A percentile compares a stretch with the other conserved stretches of the same genome.
Conservation (phyloP, 2,888 invertebrate species). For the Pheosia tremula region DNA sequence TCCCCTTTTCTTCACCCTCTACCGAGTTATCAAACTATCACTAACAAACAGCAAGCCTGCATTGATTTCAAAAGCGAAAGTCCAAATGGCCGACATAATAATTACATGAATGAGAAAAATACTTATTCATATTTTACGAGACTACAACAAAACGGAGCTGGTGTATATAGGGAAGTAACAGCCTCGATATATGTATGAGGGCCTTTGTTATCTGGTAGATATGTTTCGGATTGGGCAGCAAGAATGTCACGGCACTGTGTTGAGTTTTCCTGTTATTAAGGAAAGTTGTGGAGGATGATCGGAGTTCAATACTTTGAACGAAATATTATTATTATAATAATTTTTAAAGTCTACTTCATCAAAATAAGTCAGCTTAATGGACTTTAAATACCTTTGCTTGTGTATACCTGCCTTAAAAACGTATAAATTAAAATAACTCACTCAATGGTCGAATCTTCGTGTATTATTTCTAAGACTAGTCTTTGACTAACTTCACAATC, state of each 20-base stretch:
- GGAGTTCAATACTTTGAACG: neutral
- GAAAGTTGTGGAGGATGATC: neutral
- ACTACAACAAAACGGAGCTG: neutral
- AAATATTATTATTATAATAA: neutral
- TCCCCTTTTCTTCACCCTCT: no score
- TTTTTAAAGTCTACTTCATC: neutral
- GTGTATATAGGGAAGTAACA: slow-evolving; percentile 2
- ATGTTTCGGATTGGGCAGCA: slow-evolving; percentile 3
- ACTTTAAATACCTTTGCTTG: no score
- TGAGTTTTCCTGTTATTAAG: neutral
- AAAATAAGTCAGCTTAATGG: no score
- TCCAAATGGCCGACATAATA: neutral
- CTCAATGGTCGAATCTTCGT: no score
- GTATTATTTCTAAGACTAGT: no score
- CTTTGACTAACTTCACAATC: no score
- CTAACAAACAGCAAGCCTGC: neutral
- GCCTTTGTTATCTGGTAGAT: slow-evolving; percentile 8
- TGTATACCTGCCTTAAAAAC: no score
- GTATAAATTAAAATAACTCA: no score
- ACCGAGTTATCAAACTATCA: neutral
- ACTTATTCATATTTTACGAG: neutral
- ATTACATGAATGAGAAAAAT: neutral
- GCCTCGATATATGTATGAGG: neutral
- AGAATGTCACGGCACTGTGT: neutral
- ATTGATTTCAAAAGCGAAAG: neutral